These are phyloP conservation scores for Cerastis leucographa DNA, from an alignment of 2,888 invertebrate species.

Conservation along the genomic window DNA sequence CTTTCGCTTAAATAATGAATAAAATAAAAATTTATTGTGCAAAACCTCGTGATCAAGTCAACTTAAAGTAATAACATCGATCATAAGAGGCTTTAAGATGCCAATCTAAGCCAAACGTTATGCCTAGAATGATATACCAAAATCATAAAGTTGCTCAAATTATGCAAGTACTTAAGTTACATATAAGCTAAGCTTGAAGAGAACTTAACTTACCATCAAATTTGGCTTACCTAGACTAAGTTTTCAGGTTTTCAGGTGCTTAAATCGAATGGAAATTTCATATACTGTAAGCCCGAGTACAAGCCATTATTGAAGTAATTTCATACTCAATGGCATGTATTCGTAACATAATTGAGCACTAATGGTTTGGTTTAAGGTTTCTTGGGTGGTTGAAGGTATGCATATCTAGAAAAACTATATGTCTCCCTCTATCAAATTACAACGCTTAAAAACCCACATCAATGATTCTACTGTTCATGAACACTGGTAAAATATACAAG, in stretches of 20 bases:
- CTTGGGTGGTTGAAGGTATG: not conserved
- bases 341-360: not conserved
- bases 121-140: not conserved
- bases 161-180: conserved; percentile 7
- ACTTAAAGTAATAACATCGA: not conserved
- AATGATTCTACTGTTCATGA: not conserved
- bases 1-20: too few relatives aligned
- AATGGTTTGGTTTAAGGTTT: conserved; percentile 5
- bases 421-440: not conserved
- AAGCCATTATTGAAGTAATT: conserved; percentile 13
- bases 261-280: conserved; percentile 17
- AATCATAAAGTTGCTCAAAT: conserved; percentile 24
- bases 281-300: not conserved
- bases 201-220: conserved; percentile 21
- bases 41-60: not conserved
- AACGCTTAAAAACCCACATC: not conserved
- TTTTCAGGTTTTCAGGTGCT: conserved; percentile 4
- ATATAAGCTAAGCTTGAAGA: not conserved
- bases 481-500: not conserved
- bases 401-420: not conserved
- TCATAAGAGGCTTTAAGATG: conserved; percentile 18
- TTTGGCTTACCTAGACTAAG: not conserved
- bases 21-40: not conserved
- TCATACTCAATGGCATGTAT: conserved; percentile 9
- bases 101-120: conserved; percentile 1